phyloP scores from a whole-genome alignment of 2,888 invertebrate genomes.

The Nowickia ferox region DNA sequence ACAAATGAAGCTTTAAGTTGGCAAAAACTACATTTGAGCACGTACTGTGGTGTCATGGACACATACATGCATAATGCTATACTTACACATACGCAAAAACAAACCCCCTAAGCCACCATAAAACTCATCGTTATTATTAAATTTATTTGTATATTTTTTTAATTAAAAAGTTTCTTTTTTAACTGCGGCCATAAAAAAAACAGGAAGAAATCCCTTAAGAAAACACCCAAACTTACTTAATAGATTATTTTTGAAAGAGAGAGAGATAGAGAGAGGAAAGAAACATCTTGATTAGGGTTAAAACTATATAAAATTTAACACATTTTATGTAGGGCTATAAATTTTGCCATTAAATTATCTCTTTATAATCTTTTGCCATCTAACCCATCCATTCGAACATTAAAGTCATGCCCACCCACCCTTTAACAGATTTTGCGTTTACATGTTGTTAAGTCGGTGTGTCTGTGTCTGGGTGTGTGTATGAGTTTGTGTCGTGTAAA shows the following conservation, averaged over 20 bases:
- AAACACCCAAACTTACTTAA: background rate
- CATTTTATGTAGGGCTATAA: constrained; percentile 56
- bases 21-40: constrained; percentile 30
- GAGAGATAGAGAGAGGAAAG: background rate
- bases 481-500: constrained; percentile 31
- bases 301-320: constrained; percentile 60
- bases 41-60: constrained; percentile 23
- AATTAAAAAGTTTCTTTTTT: constrained; percentile 64
- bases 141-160: constrained; percentile 59
- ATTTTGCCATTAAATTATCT: constrained; percentile 60
- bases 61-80: background rate
- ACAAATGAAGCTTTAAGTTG: constrained; percentile 32
- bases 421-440: background rate
- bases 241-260: background rate
- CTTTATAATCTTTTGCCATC: constrained; percentile 43
- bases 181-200: constrained; percentile 55
- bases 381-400: background rate
- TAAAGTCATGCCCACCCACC: background rate
- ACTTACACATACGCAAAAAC: background rate
- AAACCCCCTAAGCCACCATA: constrained; percentile 33
- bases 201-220: constrained; percentile 39
- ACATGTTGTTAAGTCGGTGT: no score
- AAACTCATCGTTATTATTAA: constrained; percentile 61
- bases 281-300: constrained; percentile 61
- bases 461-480: background rate